Base-by-base conservation (phyloP, 2,113 vertebrate genomes). In the Pituophis catenifer region DNA sequence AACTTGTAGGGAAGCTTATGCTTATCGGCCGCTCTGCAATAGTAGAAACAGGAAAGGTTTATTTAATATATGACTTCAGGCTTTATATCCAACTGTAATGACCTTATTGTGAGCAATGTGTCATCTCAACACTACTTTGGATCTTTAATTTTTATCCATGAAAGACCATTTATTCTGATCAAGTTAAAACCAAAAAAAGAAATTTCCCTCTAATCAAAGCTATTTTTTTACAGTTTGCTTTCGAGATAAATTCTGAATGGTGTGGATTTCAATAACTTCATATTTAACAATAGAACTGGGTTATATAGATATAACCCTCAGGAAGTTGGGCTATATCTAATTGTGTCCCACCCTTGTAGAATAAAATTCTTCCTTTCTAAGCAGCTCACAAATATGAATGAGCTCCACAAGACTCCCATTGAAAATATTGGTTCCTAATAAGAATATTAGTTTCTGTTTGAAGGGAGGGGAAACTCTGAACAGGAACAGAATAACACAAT, bases 1-100 rank as follows among this genome's bases (percentile, higher is more conserved):
- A 95, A 90, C 97, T 97, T 93, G 99, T 98, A 91, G 98, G 98
- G 93, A 98, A 98, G 95, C 97, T 98, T 96, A 98, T 91, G 89
- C 97, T 98, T 92, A 97, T 91, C 0, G 98, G 98, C 29, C 98
- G 96, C 95, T 98, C 98, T 98, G 96, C 21, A 96, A 95, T 90
- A 94, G 94, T 15, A 90, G 94, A 93, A 94, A 93, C 91, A 26
- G 24, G 23, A 59, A 50, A 87, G 8, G 92, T 93, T 89, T 81
- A 48, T 86, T 89, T 90, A 55, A 48, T 59, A 33, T 8, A 26
- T 6, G 0, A n/a, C 48, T 85, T 48, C 53, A 26, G 4, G 26
- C 38, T 70, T 57, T 38, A 5, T n/a, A 52, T 52, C 9, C 54
- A 85, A 11, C 19, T 12, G 38, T 85, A 62, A 86, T 23, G 19